These are phyloP conservation scores for Cottus gobio DNA, from an alignment of 2,113 vertebrate species.

Conservation along the genomic window DNA sequence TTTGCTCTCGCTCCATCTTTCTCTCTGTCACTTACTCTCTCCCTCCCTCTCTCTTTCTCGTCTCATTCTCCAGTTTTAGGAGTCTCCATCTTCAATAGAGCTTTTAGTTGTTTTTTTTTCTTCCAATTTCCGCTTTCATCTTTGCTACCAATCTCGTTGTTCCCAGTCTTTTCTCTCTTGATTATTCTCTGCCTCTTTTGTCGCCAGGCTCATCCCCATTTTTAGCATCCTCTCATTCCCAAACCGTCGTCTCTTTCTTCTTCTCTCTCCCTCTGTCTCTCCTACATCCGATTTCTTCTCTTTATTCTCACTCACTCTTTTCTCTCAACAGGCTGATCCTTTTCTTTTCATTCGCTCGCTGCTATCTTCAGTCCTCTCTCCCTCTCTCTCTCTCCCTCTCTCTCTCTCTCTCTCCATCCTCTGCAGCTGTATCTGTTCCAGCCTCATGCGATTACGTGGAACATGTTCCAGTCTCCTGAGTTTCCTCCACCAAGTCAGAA, in stretches of 20 bases:
- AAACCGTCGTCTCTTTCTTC: constrained; percentile 18
- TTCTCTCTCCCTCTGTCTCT: neutral
- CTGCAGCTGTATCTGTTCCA: constrained; percentile 65
- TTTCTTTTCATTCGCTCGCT: constrained; percentile 24
- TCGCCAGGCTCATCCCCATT: constrained; percentile 49
- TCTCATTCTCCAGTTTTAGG: constrained; percentile 32
- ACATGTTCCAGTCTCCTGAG: constrained; percentile 50
- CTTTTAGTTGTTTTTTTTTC: constrained; percentile 32
- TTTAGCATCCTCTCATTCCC: constrained; percentile 55
- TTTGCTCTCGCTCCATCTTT: constrained; percentile 46
- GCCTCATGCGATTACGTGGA: constrained; percentile 67
- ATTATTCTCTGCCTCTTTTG: constrained; percentile 50
- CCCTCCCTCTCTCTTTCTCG: neutral
- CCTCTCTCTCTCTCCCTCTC: neutral
- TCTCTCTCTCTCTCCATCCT: neutral
- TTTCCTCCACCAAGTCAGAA: constrained; percentile 45
- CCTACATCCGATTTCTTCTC: constrained; percentile 11
- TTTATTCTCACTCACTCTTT: constrained; percentile 38
- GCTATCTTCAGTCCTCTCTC: neutral
- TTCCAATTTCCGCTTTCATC: constrained; percentile 43
- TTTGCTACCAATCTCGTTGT: constrained; percentile 34
- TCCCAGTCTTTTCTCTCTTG: constrained; percentile 35
- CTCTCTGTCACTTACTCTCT: constrained; percentile 38
- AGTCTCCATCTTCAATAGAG: constrained; percentile 48
- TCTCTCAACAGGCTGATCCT: constrained; percentile 55